Evolutionary conservation across 2,113 vertebrate genomes (phyloP).

Genomic region (Cryptoleucopteryx plumbea): DNA sequence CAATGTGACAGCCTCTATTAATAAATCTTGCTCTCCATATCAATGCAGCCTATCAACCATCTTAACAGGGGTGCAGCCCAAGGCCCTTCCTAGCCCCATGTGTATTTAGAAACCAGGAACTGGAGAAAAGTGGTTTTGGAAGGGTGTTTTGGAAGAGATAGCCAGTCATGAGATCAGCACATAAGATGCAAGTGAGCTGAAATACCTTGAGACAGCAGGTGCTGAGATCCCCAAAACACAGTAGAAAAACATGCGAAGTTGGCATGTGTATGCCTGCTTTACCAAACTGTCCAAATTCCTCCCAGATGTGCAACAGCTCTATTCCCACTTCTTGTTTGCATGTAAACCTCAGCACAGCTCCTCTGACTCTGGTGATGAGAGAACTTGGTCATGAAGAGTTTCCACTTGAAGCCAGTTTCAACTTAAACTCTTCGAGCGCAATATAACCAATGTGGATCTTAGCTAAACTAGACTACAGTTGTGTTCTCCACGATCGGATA

Average conservation of each 20-base stretch:
- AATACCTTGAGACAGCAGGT: background rate
- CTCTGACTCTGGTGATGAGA: background rate
- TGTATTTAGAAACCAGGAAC: background rate
- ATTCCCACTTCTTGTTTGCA: background rate
- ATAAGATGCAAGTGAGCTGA: background rate
- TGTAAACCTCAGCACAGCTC: background rate
- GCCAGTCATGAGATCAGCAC: background rate
- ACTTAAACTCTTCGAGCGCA: background rate
- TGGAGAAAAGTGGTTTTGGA: background rate
- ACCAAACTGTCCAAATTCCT: background rate
- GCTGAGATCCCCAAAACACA: background rate
- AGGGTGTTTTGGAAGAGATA: background rate
- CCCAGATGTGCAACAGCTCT: background rate
- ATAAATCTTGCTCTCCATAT: background rate
- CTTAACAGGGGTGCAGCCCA: background rate
- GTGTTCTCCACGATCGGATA: background rate
- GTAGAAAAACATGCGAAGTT: rapidly evolving
- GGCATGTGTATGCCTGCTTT: background rate
- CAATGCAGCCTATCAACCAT: background rate
- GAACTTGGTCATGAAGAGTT: background rate
- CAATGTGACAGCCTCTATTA: background rate
- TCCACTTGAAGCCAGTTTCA: background rate
- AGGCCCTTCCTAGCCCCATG: background rate
- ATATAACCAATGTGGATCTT: background rate
- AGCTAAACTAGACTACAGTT: background rate